Evolutionary conservation across 1,140 invertebrate genomes (phyloP), one percentile per base, ranked within the genome.

Genomic region (Calliopsis andreniformis): DNA sequence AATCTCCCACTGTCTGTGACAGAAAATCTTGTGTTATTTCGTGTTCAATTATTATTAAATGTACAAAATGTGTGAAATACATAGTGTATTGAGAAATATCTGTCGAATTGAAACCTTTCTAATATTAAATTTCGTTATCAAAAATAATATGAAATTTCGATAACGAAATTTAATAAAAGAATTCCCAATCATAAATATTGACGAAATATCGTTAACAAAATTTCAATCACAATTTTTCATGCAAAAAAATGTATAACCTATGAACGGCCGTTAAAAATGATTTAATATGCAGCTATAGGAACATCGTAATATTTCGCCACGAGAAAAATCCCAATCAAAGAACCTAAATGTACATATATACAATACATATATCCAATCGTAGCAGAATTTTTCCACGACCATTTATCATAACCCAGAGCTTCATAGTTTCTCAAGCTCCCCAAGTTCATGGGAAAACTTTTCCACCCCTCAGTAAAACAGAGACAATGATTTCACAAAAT

Each of bases 81-180:
- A 35, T 42, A 12, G 55, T 16, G 35, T 20, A 66, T n/a, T n/a
- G n/a, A n/a, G n/a, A n/a, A n/a, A n/a, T n/a, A n/a, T n/a, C n/a
- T n/a, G n/a, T n/a, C n/a, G n/a, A n/a, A n/a, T n/a, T n/a, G n/a
- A n/a, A n/a, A n/a, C n/a, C n/a, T n/a, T n/a, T n/a, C n/a, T n/a
- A n/a, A n/a, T n/a, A n/a, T n/a, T n/a, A n/a, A n/a, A n/a, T n/a
- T n/a, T n/a, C n/a, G n/a, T n/a, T n/a, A n/a, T n/a, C n/a, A n/a
- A n/a, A n/a, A n/a, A n/a, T 10, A 39, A 39, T 10, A 39, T 3
- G 35, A 39, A 39, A 39, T 5, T 28, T 8, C 23, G n/a, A 16
- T 55, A 23, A 53, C 23, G 23, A 73, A 66, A 53, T 73, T 45
- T 66, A 64, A 64, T 32, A 70, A 70, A 47, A 42, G 47, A 62